Conservation (phyloP, 2,888 invertebrate genomes). For the Steromphala cineraria region DNA sequence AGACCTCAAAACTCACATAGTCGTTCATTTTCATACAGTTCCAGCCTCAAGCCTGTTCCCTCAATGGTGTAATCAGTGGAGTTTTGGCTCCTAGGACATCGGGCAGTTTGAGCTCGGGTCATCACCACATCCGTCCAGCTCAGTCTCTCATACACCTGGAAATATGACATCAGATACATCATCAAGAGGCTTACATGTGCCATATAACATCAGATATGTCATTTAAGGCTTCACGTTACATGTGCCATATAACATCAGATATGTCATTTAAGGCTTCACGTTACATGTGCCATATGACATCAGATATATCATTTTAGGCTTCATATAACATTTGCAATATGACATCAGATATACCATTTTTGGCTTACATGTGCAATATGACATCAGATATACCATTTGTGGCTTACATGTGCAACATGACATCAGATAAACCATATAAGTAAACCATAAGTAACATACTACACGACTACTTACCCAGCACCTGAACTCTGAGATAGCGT, state of each 20-base stretch:
- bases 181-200: not conserved
- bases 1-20: slow-evolving; percentile 81
- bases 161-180: not conserved
- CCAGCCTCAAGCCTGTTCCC: slow-evolving; percentile 89
- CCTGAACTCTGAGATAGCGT: slow-evolving; percentile 95
- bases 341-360: not conserved
- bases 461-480: slow-evolving; percentile 86
- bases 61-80: slow-evolving; percentile 91
- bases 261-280: too few relatives aligned
- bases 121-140: slow-evolving; percentile 91
- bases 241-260: not conserved
- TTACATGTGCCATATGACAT: not conserved
- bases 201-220: not conserved
- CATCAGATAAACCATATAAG: too few relatives aligned
- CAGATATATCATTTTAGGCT: not conserved
- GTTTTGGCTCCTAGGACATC: slow-evolving; percentile 91
- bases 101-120: slow-evolving; percentile 92
- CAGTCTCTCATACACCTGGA: slow-evolving; percentile 87
- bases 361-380: too few relatives aligned
- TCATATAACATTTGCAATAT: not conserved
- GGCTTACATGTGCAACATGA: too few relatives aligned
- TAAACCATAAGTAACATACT: too few relatives aligned
- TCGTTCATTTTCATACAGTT: slow-evolving; percentile 93
- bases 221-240: too few relatives aligned
- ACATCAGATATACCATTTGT: too few relatives aligned